A percentile compares a stretch with the other conserved stretches of the same genome.
phyloP scores from a whole-genome alignment of 2,113 vertebrate genomes.

The Chiloscyllium plagiosum region DNA sequence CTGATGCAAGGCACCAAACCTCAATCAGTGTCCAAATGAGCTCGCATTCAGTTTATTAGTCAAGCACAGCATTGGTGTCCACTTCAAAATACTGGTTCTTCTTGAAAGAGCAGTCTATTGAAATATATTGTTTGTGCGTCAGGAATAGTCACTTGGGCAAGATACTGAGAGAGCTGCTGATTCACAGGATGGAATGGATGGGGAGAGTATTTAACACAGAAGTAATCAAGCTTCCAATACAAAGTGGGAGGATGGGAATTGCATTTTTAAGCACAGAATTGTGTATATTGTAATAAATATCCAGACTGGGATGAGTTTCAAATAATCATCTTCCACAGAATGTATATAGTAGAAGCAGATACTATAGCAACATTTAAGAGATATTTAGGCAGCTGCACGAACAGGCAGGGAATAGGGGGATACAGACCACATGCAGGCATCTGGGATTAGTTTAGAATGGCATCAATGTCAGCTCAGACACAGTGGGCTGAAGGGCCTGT shows the following conservation, averaged over 20 bases:
- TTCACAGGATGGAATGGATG: not conserved
- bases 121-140: not conserved
- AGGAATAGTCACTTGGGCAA: not conserved
- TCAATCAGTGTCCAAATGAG: not conserved
- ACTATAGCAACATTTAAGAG: too few relatives aligned
- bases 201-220: not conserved
- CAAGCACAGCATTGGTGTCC: not conserved
- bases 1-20: not conserved
- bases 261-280: not conserved
- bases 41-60: not conserved
- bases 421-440: too few relatives aligned
- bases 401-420: too few relatives aligned
- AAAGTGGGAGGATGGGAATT: not conserved
- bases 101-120: not conserved
- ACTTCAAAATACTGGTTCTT: not conserved
- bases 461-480: too few relatives aligned
- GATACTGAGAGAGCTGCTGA: not conserved
- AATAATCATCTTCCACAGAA: not conserved
- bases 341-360: too few relatives aligned
- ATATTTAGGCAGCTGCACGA: too few relatives aligned
- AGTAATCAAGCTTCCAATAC: not conserved
- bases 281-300: not conserved
- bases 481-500: too few relatives aligned
- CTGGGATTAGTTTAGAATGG: too few relatives aligned
- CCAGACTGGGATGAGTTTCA: not conserved